phyloP scores from a whole-genome alignment of 2,888 invertebrate species.

The Blomia tropicalis region DNA sequence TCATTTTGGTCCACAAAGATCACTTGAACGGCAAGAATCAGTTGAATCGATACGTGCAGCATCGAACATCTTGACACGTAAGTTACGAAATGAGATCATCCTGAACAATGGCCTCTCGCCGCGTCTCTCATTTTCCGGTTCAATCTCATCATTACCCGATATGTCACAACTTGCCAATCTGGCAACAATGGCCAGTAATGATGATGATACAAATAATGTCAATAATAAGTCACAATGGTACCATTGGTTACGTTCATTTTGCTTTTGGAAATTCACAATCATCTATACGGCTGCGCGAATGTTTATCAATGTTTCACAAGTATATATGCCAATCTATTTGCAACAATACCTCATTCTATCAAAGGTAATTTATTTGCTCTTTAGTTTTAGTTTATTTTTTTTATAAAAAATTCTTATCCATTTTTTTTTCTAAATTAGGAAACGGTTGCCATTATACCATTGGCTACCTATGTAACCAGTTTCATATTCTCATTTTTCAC shows the following conservation, averaged over 20 bases:
- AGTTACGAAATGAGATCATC: neutral
- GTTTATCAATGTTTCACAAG: slow-evolving; percentile 67
- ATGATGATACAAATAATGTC: neutral
- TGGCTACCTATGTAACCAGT: slow-evolving; percentile 14
- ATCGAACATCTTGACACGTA: neutral
- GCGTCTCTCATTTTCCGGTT: neutral
- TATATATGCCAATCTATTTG: slow-evolving; percentile 67
- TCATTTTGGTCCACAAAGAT: too few relatives aligned
- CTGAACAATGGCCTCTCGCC: neutral
- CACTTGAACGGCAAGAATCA: neutral
- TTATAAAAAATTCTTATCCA: neutral
- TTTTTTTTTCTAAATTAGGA: slow-evolving; percentile 3
- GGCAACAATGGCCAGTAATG: neutral
- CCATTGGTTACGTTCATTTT: slow-evolving; percentile 7
- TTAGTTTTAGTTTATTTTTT: neutral
- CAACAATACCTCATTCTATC: slow-evolving; percentile 56
- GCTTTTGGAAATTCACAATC: slow-evolving; percentile 25
- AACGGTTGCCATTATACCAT: slow-evolving; percentile 19
- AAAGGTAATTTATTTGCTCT: slow-evolving; percentile 43
- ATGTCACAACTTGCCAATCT: neutral
- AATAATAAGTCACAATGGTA: neutral
- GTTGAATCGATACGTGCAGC: neutral
- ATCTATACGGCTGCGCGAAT: slow-evolving; percentile 45
- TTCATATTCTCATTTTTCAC: slow-evolving; percentile 15
- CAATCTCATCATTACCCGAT: neutral